Evolutionary conservation across 2,113 vertebrate species (phyloP).

Genomic region (Periophthalmodon schlosseri): DNA sequence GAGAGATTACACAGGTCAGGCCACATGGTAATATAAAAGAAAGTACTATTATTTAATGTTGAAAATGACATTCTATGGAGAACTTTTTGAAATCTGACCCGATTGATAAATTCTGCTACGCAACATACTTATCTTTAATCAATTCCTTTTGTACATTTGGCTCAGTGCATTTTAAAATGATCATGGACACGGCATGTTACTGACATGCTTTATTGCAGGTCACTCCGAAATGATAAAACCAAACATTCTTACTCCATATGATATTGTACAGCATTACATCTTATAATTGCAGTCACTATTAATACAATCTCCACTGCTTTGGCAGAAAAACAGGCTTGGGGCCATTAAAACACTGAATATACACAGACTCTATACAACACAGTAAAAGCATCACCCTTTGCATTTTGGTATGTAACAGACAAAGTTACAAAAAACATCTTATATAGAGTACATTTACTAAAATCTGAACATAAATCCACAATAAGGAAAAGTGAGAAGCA

Average conservation of each 20-base stretch:
- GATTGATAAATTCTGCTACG: background rate
- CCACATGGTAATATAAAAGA: too few species aligned
- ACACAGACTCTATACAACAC: constrained; percentile 21
- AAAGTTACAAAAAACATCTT: constrained; percentile 5
- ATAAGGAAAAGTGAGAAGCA: background rate
- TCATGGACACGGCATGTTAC: background rate
- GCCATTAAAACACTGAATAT: constrained; percentile 20
- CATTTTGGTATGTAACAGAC: constrained; percentile 37
- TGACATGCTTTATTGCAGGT: constrained; percentile 62
- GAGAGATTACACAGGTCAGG: too few species aligned
- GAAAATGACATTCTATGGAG: too few species aligned
- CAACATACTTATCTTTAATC: background rate
- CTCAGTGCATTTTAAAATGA: background rate
- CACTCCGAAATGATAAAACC: constrained; percentile 59
- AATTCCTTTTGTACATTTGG: background rate
- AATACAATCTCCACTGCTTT: constrained; percentile 16
- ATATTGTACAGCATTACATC: constrained; percentile 12
- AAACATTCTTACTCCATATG: constrained; percentile 24
- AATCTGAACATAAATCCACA: constrained; percentile 8
- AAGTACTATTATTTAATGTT: too few species aligned
- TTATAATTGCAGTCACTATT: constrained; percentile 2
- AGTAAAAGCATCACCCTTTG: constrained; percentile 21
- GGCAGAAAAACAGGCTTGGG: constrained; percentile 33
- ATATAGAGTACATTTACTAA: constrained; percentile 27
- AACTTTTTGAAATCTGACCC: background rate